Evolutionary conservation across 2,888 invertebrate genomes (phyloP), one percentile per base, ranked within the genome.

Genomic region (Polylopha cassiicola): DNA sequence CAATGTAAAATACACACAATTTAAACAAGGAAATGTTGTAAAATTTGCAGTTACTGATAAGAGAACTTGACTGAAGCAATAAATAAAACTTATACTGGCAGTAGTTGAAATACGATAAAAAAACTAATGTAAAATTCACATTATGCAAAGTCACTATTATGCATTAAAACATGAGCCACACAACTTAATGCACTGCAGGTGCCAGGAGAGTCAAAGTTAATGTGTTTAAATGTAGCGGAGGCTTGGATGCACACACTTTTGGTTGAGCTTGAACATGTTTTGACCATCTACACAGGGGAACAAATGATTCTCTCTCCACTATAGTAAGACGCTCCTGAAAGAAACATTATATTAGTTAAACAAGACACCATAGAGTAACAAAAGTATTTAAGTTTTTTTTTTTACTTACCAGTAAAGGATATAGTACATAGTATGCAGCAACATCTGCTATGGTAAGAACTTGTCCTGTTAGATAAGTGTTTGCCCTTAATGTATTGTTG

Each of bases 221-320:
- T 7, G 75, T 69, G 18, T 77, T 71, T 4, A 85, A 48, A 8
- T 57, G 61, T 11, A 84, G 48, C 0, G 78, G 77, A 1, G 66
- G 52, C 27, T 64, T 57, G 34, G 47, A 62, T 0, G 58, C 51
- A 47, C 90, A 86, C n/a, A 92, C 76, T 59, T 80, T 85, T 0
- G 89, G 86, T 42, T 91, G 88, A 43, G 91, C 89, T 60, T 94
- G 93, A 41, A 94, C 73, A 59, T 93, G 91, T 65, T 91, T 91
- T 50, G 89, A 92, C 94, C 94, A 94, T 53, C 94, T 85, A 23
- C 92, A 92, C 0, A 94, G 68, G 63, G 93, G 89, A 13, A 92
- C 60, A 44, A 89, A 86, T 33, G 88, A 88, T 55, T 92, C 93
- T 56, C 90, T 90, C 33, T 92, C 92, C 42, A 87, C 72, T 13